These are phyloP conservation scores for Enteromius afrohamiltoni DNA, from an alignment of 2,797 vertebrate genomes.

Conservation along the genomic window DNA sequence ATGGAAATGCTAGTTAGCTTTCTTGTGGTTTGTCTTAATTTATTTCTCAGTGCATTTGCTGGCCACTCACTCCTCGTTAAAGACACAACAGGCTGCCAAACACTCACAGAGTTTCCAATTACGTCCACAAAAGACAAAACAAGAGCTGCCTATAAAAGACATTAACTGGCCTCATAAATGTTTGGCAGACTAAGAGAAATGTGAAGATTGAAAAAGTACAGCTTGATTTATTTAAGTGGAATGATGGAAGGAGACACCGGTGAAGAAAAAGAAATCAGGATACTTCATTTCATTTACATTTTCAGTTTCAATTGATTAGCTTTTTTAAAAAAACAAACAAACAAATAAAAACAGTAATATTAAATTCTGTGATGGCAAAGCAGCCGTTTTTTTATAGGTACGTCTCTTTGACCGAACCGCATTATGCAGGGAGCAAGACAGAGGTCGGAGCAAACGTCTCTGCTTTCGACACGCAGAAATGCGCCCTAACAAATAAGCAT, in stretches of 20 bases:
- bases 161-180: slow-evolving; percentile 69
- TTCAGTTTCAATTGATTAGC: neutral
- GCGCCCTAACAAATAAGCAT: slow-evolving; percentile 13
- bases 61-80: slow-evolving; percentile 53
- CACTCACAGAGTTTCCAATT: slow-evolving; percentile 68
- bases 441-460: slow-evolving; percentile 10
- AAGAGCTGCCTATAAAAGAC: slow-evolving; percentile 63
- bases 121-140: slow-evolving; percentile 67
- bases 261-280: neutral
- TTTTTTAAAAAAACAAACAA: neutral
- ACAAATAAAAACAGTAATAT: neutral
- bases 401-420: neutral
- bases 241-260: neutral
- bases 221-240: slow-evolving; percentile 31
- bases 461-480: neutral
- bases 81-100: slow-evolving; percentile 63
- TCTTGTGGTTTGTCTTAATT: neutral
- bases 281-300: neutral
- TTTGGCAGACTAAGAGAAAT: slow-evolving; percentile 56
- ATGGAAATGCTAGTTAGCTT: slow-evolving; percentile 13
- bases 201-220: slow-evolving; percentile 17
- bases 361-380: neutral
- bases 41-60: slow-evolving; percentile 46
- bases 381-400: neutral
- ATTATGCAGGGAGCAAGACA: neutral